Base-by-base conservation (phyloP, 2,888 invertebrate species). In the Tortrix viridana region DNA sequence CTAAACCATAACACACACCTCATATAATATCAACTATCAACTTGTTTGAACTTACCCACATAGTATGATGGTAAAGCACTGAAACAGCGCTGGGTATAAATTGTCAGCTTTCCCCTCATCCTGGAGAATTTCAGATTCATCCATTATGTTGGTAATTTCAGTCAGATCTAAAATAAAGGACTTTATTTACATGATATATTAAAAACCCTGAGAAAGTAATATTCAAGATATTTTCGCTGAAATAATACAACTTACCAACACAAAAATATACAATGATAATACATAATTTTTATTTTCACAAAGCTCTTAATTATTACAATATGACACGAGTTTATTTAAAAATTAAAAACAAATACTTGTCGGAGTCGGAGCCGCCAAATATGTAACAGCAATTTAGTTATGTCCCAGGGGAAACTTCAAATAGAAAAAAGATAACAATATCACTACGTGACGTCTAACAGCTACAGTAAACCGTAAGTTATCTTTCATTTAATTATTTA, bases 31-130 rank as follows among this genome's bases (percentile, higher is more conserved):
- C 16, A 41, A 41, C n/a, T 41, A 16, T 16, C 1, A 41, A 41
- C 6, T 16, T 41, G 3, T 38, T 1, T 38, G 55, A 32, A 92
- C 94, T 94, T 92, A 97, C 97, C 98, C 98, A 82, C 97, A 96
- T 73, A 97, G 88, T 76, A 98, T 98, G 57, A 98, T 96, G 47
- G 95, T 96, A 87, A 98, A 98, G 83, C 98, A 98, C 92, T 98
- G 96, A 68, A 97, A 94, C 66, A 98, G 87, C 9, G 98, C 98
- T 65, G 98, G 97, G 88, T 97, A 97, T 37, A 98, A 93, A 79
- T 97, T 96, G 75, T 97, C 96, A 76, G 96, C 94, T 23, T 89
- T 80, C 23, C 84, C 74, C 75, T 86, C 85, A 67, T 73, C 77
- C 26, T 56, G 46, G 7, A 62, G 7, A 9, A 26, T 65, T 44